A percentile compares a stretch with the other conserved stretches of the same genome.
phyloP scores from a whole-genome alignment of 2,888 invertebrate species.

The Argyra leucocephala region DNA sequence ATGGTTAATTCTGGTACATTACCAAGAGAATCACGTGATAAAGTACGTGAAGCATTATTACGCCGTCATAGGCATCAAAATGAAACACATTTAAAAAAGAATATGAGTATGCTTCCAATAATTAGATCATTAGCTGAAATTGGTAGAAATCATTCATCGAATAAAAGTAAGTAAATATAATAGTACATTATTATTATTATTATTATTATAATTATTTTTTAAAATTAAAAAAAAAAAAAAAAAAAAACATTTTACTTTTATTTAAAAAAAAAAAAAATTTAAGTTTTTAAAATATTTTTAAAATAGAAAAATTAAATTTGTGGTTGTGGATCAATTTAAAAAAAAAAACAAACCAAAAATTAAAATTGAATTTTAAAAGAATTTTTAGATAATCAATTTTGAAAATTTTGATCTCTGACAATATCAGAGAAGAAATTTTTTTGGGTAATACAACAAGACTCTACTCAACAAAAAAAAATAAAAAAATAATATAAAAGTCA shows the following conservation, averaged over 20 bases:
- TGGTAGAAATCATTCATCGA: slow-evolving; percentile 86
- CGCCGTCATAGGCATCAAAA: slow-evolving; percentile 91
- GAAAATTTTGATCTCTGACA: too few species aligned
- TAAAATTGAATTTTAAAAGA: too few species aligned
- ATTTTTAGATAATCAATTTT: too few species aligned
- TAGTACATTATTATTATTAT: neutral
- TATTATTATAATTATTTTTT: neutral
- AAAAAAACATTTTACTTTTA: neutral
- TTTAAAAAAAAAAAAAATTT: too few species aligned
- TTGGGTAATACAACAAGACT: too few species aligned
- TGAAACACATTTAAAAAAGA: slow-evolving; percentile 50
- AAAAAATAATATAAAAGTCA: too few species aligned
- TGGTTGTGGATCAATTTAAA: too few species aligned
- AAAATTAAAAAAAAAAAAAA: neutral
- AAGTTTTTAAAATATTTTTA: neutral
- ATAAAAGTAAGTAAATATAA: slow-evolving; percentile 69
- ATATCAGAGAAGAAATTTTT: too few species aligned
- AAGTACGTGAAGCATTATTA: slow-evolving; percentile 73
- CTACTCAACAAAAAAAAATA: too few species aligned
- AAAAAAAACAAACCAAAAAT: too few species aligned
- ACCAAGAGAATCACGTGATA: slow-evolving; percentile 64
- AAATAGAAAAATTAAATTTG: too few species aligned
- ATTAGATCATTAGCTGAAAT: slow-evolving; percentile 94
- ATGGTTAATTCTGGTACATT: slow-evolving; percentile 72
- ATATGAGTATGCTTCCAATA: slow-evolving; percentile 72